phyloP scores from a whole-genome alignment of 2,888 invertebrate species.

The Drosophila mimetica region DNA sequence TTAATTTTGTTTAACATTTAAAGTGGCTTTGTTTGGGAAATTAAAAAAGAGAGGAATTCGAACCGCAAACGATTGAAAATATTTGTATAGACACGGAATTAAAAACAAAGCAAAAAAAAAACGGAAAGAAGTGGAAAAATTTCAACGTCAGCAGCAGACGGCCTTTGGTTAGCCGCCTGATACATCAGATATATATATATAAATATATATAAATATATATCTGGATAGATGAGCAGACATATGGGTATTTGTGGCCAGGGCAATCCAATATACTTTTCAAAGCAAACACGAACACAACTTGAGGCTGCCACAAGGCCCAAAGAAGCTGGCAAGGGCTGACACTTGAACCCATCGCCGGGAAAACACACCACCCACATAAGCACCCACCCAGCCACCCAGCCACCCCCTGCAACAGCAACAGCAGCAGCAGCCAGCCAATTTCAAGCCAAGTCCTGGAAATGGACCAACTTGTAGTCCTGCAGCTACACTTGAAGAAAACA shows the following conservation, averaged over 20 bases:
- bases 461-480: slow-evolving; percentile 44
- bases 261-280: slow-evolving; percentile 80
- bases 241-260: slow-evolving; percentile 32
- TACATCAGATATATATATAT: slow-evolving; percentile 21
- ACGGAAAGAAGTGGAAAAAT: slow-evolving; percentile 55
- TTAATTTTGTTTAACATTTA: slow-evolving; percentile 78
- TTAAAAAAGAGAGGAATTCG: slow-evolving; percentile 1
- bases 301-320: slow-evolving; percentile 56
- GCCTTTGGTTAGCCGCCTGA: slow-evolving; percentile 15
- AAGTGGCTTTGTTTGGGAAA: slow-evolving; percentile 69
- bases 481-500: neutral
- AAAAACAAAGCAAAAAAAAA: slow-evolving; percentile 28
- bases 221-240: slow-evolving; percentile 11
- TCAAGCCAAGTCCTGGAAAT: slow-evolving; percentile 57
- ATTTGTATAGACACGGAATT: slow-evolving; percentile 31
- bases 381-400: neutral
- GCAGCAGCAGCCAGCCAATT: slow-evolving; percentile 37
- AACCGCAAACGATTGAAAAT: slow-evolving; percentile 32
- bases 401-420: slow-evolving; percentile 1
- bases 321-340: slow-evolving; percentile 48
- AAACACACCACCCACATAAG: slow-evolving; percentile 11
- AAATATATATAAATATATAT: neutral
- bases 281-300: slow-evolving; percentile 71
- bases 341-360: slow-evolving; percentile 39
- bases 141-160: slow-evolving; percentile 55